Evolutionary conservation across 2,888 invertebrate genomes (phyloP), one percentile per base, ranked within the genome.

Genomic region (Heliothis peltigera): DNA sequence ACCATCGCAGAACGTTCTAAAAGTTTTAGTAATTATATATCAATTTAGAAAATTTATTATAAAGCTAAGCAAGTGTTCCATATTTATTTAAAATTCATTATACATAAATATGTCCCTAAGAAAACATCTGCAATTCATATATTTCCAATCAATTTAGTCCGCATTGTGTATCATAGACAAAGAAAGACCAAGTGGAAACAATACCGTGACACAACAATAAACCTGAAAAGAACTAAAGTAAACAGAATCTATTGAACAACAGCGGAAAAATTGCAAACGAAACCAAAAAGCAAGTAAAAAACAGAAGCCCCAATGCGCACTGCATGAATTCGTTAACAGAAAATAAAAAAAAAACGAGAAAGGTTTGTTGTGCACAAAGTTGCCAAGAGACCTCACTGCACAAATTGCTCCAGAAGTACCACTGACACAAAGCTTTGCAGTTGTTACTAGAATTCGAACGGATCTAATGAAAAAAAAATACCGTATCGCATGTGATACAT

Each of bases 241-340:
- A 62, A 66, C 32, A 42, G n/a, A 48, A 56, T 25, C 8, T 58
- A 25, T 70, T 56, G 52, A 60, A 70, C 53, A 67, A 39, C 55
- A 44, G 47, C 44, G 39, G 42, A 42, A 62, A 56, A 49, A 46
- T 43, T 61, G 44, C 55, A 47, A 56, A 67, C 56, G 21, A 25
- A 44, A 32, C 2, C 12, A 35, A 22, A 59, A 39, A n/a, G n/a
- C 15, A 54, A 60, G 17, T 18, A 17, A 43, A 17, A 7, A 21
- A 18, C 19, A 25, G 48, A 35, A 48, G 39, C 43, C 43, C 52
- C 67, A 22, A 47, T 22, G 53, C 42, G 51, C 28, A 35, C 47
- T 48, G 55, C 47, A 52, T 55, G 42, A 62, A 74, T 74, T 35
- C 28, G 42, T 43, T 68, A 74, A 54, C 55, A 53, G 53, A 39